A percentile compares a stretch with the other conserved stretches of the same genome.
Conservation (phyloP, 2,113 vertebrate genomes). For the Emydura subglobosa region DNA sequence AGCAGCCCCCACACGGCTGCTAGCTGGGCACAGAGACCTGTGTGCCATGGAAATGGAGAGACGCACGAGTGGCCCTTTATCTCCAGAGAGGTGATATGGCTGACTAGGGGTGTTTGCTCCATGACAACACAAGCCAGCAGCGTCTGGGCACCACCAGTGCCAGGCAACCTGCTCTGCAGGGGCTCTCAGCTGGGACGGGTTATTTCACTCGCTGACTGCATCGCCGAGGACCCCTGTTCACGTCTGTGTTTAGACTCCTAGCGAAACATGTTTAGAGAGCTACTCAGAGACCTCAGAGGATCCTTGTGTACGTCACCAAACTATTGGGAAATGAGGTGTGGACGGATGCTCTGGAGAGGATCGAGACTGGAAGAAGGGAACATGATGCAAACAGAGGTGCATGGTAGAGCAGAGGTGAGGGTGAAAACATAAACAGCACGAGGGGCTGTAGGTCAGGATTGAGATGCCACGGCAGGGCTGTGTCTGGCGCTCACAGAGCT, state of each 20-base stretch:
- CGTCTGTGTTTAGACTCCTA: not conserved
- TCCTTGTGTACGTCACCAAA: not conserved
- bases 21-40: rapidly evolving
- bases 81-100: not conserved
- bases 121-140: not conserved
- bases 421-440: not conserved
- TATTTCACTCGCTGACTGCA: not conserved
- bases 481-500: not conserved
- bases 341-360: not conserved
- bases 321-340: not conserved
- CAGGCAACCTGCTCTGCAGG: not conserved
- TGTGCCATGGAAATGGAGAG: not conserved
- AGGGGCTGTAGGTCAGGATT: not conserved
- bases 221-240: not conserved
- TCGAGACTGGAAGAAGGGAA: not conserved
- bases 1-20: rapidly evolving
- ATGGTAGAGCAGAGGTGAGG: not conserved
- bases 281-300: not conserved
- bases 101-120: not conserved
- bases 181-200: not conserved
- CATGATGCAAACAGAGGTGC: not conserved
- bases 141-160: not conserved
- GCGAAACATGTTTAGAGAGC: not conserved
- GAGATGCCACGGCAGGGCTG: not conserved
- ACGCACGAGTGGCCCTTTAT: not conserved